These are phyloP conservation scores for Eulemur rubriventer DNA, from an alignment of 2,797 vertebrate species.

Conservation along the genomic window DNA sequence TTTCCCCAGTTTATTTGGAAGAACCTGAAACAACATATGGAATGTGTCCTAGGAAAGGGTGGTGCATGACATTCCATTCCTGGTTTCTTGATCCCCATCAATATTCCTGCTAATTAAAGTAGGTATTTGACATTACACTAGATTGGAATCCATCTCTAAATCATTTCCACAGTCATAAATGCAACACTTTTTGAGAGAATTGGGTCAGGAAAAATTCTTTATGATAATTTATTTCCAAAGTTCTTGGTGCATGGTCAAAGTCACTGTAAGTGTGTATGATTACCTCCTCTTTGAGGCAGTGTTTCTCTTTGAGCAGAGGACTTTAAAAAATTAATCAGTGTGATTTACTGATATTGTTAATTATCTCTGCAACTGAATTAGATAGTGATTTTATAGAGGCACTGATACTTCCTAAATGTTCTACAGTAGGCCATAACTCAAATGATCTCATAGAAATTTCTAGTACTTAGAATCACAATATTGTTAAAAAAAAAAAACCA, in stretches of 20 bases:
- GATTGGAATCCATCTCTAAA: neutral
- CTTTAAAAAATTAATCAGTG: neutral
- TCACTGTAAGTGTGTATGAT: neutral
- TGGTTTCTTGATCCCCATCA: neutral
- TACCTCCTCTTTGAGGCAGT: neutral
- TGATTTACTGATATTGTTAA: neutral
- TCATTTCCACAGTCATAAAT: neutral
- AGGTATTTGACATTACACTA: neutral
- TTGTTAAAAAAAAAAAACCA: neutral
- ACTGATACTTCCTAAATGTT: neutral
- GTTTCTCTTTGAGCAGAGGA: slow-evolving; percentile 36
- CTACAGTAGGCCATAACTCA: neutral
- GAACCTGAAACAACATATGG: neutral
- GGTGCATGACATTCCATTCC: neutral
- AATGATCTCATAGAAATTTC: neutral
- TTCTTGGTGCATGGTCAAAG: neutral
- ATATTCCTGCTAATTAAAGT: neutral
- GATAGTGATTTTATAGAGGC: neutral
- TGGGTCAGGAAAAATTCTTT: neutral
- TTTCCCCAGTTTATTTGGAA: neutral
- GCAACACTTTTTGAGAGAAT: neutral
- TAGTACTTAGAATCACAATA: neutral
- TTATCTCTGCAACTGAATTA: slow-evolving; percentile 17
- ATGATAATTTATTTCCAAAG: slow-evolving; percentile 4
- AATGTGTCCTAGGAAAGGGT: neutral